Conservation (phyloP, 2,113 vertebrate genomes). For the Ploceus nigricollis region DNA sequence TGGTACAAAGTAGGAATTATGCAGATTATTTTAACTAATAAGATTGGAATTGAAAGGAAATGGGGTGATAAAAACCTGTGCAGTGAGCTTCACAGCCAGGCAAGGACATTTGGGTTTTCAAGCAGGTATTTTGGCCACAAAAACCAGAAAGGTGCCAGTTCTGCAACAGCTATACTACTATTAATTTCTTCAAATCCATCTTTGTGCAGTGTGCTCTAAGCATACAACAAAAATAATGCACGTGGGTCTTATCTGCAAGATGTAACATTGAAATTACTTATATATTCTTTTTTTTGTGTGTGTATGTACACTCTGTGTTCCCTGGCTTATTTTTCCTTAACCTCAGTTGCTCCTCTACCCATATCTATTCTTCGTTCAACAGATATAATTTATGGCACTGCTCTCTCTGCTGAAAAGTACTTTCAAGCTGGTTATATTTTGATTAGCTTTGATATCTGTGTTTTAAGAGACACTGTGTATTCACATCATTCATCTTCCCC, state of each 20-base stretch:
- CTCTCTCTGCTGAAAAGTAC: background rate
- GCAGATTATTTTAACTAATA: constrained; percentile 1
- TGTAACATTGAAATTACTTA: background rate
- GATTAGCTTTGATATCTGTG: background rate
- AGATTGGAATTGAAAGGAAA: constrained; percentile 5
- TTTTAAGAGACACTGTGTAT: background rate
- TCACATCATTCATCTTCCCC: background rate
- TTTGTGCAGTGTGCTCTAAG: background rate
- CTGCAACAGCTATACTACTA: background rate
- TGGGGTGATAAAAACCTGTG: background rate
- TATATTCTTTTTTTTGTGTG: background rate
- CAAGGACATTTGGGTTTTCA: background rate
- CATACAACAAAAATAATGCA: background rate
- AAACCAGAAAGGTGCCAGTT: background rate
- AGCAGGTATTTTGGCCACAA: background rate
- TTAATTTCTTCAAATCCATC: background rate
- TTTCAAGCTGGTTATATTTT: background rate
- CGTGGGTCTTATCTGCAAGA: background rate
- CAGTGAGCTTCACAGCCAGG: background rate
- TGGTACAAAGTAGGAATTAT: background rate
- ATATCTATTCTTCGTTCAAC: background rate
- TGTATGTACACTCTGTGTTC: background rate
- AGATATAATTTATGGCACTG: background rate
- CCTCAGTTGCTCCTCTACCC: background rate
- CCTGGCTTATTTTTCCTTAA: background rate